Evolutionary conservation across 2,113 vertebrate genomes (phyloP).

Genomic region (Melierax canorus): DNA sequence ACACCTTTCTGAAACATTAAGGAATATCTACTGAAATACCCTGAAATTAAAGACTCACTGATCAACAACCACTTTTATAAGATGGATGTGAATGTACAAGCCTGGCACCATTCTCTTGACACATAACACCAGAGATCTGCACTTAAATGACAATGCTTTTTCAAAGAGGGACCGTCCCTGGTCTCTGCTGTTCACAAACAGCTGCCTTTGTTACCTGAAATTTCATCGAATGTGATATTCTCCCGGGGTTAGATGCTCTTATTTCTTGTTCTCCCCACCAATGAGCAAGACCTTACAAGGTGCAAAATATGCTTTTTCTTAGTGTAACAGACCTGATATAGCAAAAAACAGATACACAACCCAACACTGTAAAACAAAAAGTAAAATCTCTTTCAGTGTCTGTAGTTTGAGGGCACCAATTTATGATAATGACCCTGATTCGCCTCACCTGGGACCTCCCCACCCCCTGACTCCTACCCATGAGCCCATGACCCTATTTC

Average conservation of each 20-base stretch:
- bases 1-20: neutral
- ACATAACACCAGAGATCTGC: neutral
- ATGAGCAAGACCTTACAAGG: too few species aligned
- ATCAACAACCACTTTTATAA: neutral
- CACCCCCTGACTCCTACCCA: neutral
- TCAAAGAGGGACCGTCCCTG: neutral
- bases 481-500: neutral
- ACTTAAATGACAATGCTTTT: neutral
- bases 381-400: neutral
- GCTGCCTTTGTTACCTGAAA: neutral
- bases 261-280: neutral
- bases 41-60: neutral
- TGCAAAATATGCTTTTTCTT: neutral
- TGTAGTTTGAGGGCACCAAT: neutral
- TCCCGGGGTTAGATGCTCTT: neutral
- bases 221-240: neutral
- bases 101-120: neutral
- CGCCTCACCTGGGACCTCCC: neutral
- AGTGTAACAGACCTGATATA: accelerated
- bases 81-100: neutral
- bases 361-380: neutral
- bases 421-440: neutral
- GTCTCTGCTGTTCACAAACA: neutral
- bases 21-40: neutral
- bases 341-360: accelerated